phyloP scores from a whole-genome alignment of 1,140 invertebrate genomes.

The Andricus grossulariae region DNA sequence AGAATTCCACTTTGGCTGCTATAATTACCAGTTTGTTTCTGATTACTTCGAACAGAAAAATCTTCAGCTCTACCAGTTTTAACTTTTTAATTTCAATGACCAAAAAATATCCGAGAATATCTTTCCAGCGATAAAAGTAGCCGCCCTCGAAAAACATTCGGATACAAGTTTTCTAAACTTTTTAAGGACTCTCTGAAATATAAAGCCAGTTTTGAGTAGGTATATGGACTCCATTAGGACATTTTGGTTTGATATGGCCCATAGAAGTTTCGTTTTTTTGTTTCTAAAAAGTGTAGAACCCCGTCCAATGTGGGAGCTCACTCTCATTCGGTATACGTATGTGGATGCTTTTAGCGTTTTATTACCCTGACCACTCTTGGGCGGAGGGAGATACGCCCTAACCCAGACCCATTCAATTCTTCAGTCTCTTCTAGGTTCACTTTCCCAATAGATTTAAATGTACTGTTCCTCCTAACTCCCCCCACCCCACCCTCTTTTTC shows the following conservation, averaged over 20 bases:
- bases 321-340: constrained; percentile 45
- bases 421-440: constrained; percentile 30
- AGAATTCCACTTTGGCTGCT: no score
- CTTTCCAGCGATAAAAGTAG: no score
- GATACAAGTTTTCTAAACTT: no score
- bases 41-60: no score
- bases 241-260: constrained; percentile 6
- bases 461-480: constrained; percentile 5
- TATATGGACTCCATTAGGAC: constrained; percentile 15
- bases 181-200: no score
- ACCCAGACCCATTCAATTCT: constrained; percentile 59
- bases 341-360: constrained; percentile 69
- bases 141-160: no score
- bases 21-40: no score
- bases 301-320: constrained; percentile 44
- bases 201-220: not conserved
- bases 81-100: no score
- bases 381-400: constrained; percentile 55
- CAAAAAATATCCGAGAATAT: no score
- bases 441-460: constrained; percentile 26
- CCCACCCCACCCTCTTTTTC: constrained; percentile 21
- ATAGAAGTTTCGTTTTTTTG: constrained; percentile 37
- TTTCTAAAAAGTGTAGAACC: constrained; percentile 39
- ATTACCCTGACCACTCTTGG: constrained; percentile 62
- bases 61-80: no score